Evolutionary conservation across 2,888 invertebrate species (phyloP), one percentile per base, ranked within the genome.

Genomic region (Meandrusa payeni): DNA sequence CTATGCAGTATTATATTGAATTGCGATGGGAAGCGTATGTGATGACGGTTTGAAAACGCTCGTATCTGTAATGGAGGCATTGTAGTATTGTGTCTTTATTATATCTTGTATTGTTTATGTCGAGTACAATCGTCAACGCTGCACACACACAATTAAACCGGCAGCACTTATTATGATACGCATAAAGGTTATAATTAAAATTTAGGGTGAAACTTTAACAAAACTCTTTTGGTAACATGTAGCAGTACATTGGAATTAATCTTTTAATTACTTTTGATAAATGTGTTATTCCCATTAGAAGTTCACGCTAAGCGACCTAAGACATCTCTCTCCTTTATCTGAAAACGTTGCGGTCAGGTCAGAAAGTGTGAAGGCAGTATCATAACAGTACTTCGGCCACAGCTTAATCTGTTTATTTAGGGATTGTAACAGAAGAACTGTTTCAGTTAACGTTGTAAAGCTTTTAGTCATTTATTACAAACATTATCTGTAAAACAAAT

Each of bases 61-160:
- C 57, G 55, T 52, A 54, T 58, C 61, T 51, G 66, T 70, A 69
- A 71, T 70, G 67, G 66, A 54, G 47, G 61, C 58, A 58, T 69
- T 69, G 66, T 68, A 43, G 52, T 53, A 64, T 67, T 70, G 64
- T 70, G 50, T 54, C 45, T 48, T 55, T 63, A 60, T 65, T 56
- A 55, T 49, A 43, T 31, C 31, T 45, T 34, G 63, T 59, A 67
- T 62, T 61, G 50, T 43, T 32, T 38, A 26, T 37, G 19, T 33
- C 7, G 4, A 5, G 12, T 24, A 32, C 38, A 43, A 38, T 38
- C 38, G 38, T 13, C 31, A 36, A 29, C 36, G 10, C 10, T 20
- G 6, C 10, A 9, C 9, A 11, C 5, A 3, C 7, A 31, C 17
- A 23, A 28, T 15, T 6, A 20, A 12, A 38, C 37, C 1, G 20